phyloP scores from a whole-genome alignment of 2,888 invertebrate genomes.

The Portevinia maculata region DNA sequence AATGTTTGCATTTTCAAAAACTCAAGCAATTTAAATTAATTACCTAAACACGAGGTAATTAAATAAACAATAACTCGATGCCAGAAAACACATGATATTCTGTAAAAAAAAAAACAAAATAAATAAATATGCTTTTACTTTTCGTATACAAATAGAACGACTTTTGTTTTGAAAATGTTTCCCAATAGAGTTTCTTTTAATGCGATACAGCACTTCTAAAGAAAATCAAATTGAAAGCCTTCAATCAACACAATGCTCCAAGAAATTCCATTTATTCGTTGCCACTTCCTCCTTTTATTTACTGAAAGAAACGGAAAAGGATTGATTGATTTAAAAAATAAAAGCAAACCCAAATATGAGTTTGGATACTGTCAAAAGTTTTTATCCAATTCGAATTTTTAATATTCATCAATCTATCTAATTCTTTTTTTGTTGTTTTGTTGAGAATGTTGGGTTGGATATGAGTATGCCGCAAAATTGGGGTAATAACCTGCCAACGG shows the following conservation, averaged over 20 bases:
- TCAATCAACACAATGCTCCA: conserved; percentile 11
- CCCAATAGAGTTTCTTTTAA: too few species aligned
- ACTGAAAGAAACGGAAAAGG: background rate
- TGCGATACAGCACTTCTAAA: conserved; percentile 19
- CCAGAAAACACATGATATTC: background rate
- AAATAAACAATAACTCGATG: conserved; percentile 12
- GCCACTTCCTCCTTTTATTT: too few species aligned
- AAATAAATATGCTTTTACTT: background rate
- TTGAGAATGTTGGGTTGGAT: background rate
- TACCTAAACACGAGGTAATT: conserved; percentile 49
- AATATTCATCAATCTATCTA: too few species aligned
- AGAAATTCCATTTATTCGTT: too few species aligned
- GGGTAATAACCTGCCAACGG: conserved; percentile 22
- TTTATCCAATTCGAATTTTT: too few species aligned
- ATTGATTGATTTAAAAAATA: conserved; percentile 11
- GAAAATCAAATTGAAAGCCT: too few species aligned
- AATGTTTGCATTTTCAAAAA: conserved; percentile 46
- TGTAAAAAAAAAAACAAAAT: background rate
- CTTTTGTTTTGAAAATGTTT: too few species aligned
- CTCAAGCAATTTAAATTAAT: conserved; percentile 58
- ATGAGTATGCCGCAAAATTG: background rate
- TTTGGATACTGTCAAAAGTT: conserved; percentile 19
- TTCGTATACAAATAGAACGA: too few species aligned
- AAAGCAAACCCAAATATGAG: background rate
- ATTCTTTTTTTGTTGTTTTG: too few species aligned